Base-by-base conservation (phyloP, 2,113 vertebrate genomes). In the Pagrus major region DNA sequence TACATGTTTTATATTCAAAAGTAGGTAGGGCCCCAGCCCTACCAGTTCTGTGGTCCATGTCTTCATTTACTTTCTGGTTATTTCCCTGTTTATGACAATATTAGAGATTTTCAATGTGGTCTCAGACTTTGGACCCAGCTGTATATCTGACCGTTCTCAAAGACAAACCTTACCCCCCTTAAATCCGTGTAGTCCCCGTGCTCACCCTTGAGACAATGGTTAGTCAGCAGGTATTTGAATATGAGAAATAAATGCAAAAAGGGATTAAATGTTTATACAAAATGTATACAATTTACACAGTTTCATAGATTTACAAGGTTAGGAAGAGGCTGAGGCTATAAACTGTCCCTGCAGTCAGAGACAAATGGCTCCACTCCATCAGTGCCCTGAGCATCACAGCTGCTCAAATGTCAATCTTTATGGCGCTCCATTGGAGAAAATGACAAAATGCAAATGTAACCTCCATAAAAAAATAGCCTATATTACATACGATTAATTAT, bases 341-440 rank as follows among this genome's bases (percentile, higher is more conserved):
- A 64, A 55, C 41, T 61, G 63, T 82, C 73, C 70, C 63, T 35
- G 70, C 69, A 70, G 71, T 64, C 54, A n/a, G 52, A 70, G 71
- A 89, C 70, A 78, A 87, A 89, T 87, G 80, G 85, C 74, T 71
- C 54, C 56, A 55, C 83, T 90, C 80, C 75, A 87, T 90, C 88
- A 86, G 67, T 42, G 71, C 71, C 74, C 64, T 27, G 7, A 71
- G 81, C 85, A 61, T 49, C 76, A 49, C 86, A 86, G 86, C 76
- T 85, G 85, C 84, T 79, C 81, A 89, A 89, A 91, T 88, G 88
- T 78, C 86, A 89, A 39, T 83, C 81, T 86, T 89, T 89, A 85
- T 64, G 47, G 79, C 61, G 3, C 76, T 83, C 68, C 12, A 2
- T 66, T 87, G 78, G 76, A 63, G 76, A 52, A 82, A 91, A 84